Conservation (phyloP, 2,113 vertebrate species). For the Nasalis larvatus region DNA sequence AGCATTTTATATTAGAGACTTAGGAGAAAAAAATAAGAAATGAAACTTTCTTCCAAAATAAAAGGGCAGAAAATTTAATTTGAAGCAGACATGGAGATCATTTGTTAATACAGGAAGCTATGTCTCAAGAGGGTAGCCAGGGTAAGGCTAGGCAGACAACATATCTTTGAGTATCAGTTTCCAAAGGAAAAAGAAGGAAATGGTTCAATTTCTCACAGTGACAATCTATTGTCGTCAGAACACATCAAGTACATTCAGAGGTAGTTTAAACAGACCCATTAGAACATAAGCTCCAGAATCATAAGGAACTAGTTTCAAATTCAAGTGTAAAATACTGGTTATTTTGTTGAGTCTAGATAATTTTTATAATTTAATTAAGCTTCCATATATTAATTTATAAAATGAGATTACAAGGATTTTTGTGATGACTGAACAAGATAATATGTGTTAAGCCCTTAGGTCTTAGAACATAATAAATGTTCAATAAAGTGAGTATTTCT, state of each 20-base stretch:
- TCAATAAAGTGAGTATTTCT: not conserved
- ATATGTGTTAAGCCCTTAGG: not conserved
- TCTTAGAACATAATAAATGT: not conserved
- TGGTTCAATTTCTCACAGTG: not conserved
- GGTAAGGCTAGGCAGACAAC: not conserved
- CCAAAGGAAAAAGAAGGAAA: not conserved
- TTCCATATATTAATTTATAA: not conserved
- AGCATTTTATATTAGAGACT: not conserved
- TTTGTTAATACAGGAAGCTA: not conserved
- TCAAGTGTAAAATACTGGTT: not conserved
- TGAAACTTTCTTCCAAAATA: not conserved
- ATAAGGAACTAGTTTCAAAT: not conserved
- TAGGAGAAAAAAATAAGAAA: not conserved
- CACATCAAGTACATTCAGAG: not conserved
- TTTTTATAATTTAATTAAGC: not conserved
- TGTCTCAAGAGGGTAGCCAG: not conserved
- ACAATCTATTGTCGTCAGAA: not conserved
- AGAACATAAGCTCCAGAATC: not conserved
- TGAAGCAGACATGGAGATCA: not conserved
- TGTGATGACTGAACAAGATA: not conserved
- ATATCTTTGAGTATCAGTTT: not conserved
- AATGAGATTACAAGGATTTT: not conserved
- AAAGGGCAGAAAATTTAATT: not conserved
- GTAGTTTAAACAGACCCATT: not conserved
- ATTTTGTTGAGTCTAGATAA: not conserved